A percentile compares a stretch with the other conserved stretches of the same genome.
These are phyloP conservation scores for Hippocampus barbouri DNA, from an alignment of 2,113 vertebrate genomes.

Conservation along the genomic window DNA sequence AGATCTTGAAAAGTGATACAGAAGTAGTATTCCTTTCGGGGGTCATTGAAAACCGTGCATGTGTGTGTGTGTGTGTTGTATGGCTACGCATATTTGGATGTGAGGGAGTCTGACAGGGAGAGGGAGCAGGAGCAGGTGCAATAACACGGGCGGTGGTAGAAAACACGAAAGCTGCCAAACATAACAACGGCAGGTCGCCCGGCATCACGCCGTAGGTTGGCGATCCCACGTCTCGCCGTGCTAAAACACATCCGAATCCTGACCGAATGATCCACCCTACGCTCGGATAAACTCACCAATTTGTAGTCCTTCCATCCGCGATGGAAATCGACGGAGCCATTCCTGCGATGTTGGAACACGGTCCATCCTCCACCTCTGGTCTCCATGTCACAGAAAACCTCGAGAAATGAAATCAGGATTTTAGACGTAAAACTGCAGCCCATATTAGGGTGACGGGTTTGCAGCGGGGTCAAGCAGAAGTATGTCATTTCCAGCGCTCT, in stretches of 20 bases:
- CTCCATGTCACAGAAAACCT: constrained; percentile 82
- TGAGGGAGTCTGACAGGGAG: constrained; percentile 28
- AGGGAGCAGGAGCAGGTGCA: constrained; percentile 62
- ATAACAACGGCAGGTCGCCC: constrained; percentile 55
- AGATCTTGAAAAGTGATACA: constrained; percentile 23
- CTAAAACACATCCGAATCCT: constrained; percentile 28
- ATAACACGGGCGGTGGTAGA: constrained; percentile 53
- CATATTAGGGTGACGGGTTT: too few species aligned
- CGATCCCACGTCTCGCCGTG: constrained; percentile 49
- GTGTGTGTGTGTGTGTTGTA: background rate
- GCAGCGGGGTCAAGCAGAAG: too few species aligned
- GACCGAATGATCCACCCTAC: constrained; percentile 16
- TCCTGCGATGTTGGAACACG: constrained; percentile 73
- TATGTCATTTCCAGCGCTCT: too few species aligned
- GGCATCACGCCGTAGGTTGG: constrained; percentile 40
- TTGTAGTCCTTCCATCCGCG: constrained; percentile 79
- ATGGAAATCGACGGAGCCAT: constrained; percentile 76
- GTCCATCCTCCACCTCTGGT: constrained; percentile 80
- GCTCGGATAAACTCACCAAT: constrained; percentile 56
- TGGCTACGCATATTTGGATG: constrained; percentile 5
- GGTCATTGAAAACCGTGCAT: background rate
- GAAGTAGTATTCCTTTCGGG: constrained; percentile 14
- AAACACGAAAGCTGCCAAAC: constrained; percentile 48
- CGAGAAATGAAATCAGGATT: background rate
- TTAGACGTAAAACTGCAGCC: background rate